These are phyloP conservation scores for Acanthacorydalis orientalis DNA, from an alignment of 2,888 invertebrate species.

Conservation along the genomic window DNA sequence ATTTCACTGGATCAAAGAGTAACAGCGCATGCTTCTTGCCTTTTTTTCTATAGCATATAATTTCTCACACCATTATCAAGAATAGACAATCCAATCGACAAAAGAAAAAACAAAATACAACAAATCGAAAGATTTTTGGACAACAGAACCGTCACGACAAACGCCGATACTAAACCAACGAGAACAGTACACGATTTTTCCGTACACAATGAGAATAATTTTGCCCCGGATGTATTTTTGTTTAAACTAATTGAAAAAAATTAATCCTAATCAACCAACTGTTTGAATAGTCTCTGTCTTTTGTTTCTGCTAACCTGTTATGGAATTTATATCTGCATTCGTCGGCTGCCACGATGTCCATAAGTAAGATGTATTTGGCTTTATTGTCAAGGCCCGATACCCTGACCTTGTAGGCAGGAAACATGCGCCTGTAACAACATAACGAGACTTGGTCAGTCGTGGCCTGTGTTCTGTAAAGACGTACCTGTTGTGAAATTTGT, in stretches of 20 bases:
- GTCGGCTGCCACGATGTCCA: conserved; percentile 95
- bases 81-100: too few species aligned
- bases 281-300: not conserved
- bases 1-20: not conserved
- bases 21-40: conserved; percentile 53
- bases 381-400: conserved; percentile 92
- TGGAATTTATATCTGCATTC: conserved; percentile 92
- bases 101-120: not conserved
- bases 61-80: too few species aligned
- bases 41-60: conserved; percentile 13
- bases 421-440: conserved; percentile 80
- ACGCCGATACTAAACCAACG: not conserved
- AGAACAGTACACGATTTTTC: not conserved
- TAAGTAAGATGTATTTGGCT: conserved; percentile 92
- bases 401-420: conserved; percentile 94
- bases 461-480: conserved; percentile 6
- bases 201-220: not conserved
- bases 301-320: conserved; percentile 54
- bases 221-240: conserved; percentile 4
- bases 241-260: conserved; percentile 2
- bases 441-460: conserved; percentile 5
- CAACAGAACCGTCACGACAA: too few species aligned
- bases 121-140: not conserved
- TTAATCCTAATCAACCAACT: not conserved
- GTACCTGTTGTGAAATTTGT: conserved; percentile 94